Evolutionary conservation across 1,140 invertebrate genomes (phyloP).

Genomic region (Chrysoperla carnea): DNA sequence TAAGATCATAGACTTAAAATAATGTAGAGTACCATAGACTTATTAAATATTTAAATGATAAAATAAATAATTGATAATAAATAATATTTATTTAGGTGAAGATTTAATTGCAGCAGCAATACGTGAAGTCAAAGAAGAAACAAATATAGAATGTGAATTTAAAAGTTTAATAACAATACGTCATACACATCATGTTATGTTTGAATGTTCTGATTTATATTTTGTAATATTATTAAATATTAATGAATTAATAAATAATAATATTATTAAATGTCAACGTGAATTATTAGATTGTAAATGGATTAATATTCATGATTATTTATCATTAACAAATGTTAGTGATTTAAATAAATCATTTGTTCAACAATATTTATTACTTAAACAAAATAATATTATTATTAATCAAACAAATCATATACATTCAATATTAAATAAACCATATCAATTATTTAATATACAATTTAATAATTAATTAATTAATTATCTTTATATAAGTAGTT

Average conservation of each 20-base stretch:
- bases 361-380: constrained; percentile 41
- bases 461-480: too few species aligned
- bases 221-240: constrained; percentile 49
- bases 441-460: constrained; percentile 9
- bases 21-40: too few species aligned
- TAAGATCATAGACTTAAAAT: too few species aligned
- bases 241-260: constrained; percentile 20
- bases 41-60: too few species aligned
- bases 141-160: constrained; percentile 60
- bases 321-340: constrained; percentile 50
- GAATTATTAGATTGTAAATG: constrained; percentile 64
- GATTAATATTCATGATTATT: constrained; percentile 67
- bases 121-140: constrained; percentile 81
- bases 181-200: constrained; percentile 51
- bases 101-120: constrained; percentile 57
- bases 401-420: constrained; percentile 25
- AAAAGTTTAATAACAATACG: constrained; percentile 56
- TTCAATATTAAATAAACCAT: constrained; percentile 18
- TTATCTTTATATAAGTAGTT: too few species aligned
- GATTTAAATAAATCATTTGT: constrained; percentile 51
- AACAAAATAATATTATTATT: constrained; percentile 36
- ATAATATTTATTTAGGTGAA: constrained; percentile 38
- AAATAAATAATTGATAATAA: too few species aligned
- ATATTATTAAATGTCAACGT: constrained; percentile 45
- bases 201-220: constrained; percentile 74